These are phyloP conservation scores for Tapirus terrestris DNA, from an alignment of 2,113 vertebrate genomes.

Conservation along the genomic window DNA sequence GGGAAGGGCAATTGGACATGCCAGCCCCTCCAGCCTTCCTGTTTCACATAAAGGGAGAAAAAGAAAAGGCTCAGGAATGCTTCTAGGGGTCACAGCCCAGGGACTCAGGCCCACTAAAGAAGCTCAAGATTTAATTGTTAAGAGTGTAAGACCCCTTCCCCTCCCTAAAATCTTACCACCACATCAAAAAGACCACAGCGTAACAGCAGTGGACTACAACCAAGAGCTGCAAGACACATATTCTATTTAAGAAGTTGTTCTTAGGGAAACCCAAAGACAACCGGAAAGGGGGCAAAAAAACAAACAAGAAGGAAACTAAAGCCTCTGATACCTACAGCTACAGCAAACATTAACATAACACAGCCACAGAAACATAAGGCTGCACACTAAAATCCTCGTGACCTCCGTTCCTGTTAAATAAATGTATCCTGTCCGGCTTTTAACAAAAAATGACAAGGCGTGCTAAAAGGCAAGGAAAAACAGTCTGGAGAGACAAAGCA, in stretches of 20 bases:
- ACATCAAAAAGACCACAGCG: not conserved
- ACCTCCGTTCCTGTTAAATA: not conserved
- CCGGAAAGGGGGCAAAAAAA: no score
- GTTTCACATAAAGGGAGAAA: not conserved
- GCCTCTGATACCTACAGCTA: not conserved
- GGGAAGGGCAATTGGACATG: not conserved
- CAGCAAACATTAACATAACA: not conserved
- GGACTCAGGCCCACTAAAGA: not conserved
- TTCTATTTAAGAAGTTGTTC: constrained; percentile 1
- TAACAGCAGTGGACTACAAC: not conserved
- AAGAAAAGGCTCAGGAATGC: not conserved
- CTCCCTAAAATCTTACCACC: not conserved
- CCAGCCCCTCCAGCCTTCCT: not conserved
- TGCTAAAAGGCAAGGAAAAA: not conserved
- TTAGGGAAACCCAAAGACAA: constrained; percentile 31
- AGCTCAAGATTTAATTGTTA: not conserved
- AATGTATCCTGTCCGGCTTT: not conserved
- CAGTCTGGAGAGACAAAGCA: not conserved
- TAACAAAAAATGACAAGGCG: not conserved
- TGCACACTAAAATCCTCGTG: not conserved
- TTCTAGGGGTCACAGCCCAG: not conserved
- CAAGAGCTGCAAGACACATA: not conserved
- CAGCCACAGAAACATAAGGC: not conserved
- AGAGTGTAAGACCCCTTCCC: not conserved
- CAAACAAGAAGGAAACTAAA: not conserved